These are phyloP conservation scores for Argya squamiceps DNA, from an alignment of 2,797 vertebrate species.

Conservation along the genomic window DNA sequence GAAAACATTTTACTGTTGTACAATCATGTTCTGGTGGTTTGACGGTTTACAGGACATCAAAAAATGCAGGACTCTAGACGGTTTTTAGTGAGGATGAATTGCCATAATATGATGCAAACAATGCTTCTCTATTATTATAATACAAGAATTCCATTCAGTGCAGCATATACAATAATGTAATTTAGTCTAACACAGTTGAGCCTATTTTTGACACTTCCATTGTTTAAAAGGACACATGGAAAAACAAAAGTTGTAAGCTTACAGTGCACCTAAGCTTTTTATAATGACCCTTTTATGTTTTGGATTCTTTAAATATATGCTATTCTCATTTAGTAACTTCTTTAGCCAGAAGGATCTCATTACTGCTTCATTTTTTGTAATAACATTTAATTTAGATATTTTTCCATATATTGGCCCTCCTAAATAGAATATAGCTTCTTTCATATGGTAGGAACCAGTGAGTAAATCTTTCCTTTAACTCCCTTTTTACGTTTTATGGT, in stretches of 20 bases:
- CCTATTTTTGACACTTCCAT: slow-evolving; percentile 85
- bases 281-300: slow-evolving; percentile 80
- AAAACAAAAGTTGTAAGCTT: slow-evolving; percentile 77
- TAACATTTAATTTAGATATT: slow-evolving; percentile 91
- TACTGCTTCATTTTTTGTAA: slow-evolving; percentile 90
- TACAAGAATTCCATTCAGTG: slow-evolving; percentile 76
- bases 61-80: slow-evolving; percentile 77
- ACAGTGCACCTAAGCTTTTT: slow-evolving; percentile 87
- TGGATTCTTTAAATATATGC: slow-evolving; percentile 84
- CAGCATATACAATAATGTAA: slow-evolving; percentile 76
- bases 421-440: slow-evolving; percentile 89
- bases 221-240: slow-evolving; percentile 82
- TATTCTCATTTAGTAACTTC: slow-evolving; percentile 88
- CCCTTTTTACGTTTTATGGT: slow-evolving; percentile 82
- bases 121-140: slow-evolving; percentile 78
- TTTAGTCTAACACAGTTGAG: slow-evolving; percentile 80
- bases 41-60: slow-evolving; percentile 82
- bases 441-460: slow-evolving; percentile 85
- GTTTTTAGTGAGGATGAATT: slow-evolving; percentile 80
- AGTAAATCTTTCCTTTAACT: slow-evolving; percentile 81
- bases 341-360: slow-evolving; percentile 90
- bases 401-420: slow-evolving; percentile 89
- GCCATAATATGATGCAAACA: slow-evolving; percentile 81
- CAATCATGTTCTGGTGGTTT: slow-evolving; percentile 89
- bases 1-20: slow-evolving; percentile 83